A percentile compares a stretch with the other conserved stretches of the same genome.
These are phyloP conservation scores for Punctoribates punctum DNA, from an alignment of 2,888 invertebrate genomes.

Conservation along the genomic window DNA sequence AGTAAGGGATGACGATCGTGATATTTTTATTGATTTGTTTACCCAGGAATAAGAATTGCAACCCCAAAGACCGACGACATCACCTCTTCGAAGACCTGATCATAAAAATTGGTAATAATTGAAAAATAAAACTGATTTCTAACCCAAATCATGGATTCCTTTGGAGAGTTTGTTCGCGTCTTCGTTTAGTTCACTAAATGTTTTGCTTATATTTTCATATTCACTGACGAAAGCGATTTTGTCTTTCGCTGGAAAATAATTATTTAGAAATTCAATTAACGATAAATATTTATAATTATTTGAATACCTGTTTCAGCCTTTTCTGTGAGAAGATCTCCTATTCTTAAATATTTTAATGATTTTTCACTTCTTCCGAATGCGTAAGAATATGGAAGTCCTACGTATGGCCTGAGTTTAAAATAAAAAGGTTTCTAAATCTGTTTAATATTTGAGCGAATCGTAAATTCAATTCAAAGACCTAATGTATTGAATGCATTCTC, in stretches of 20 bases:
- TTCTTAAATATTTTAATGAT: constrained; percentile 37
- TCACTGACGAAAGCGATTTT: constrained; percentile 33
- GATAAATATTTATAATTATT: neutral
- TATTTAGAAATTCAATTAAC: neutral
- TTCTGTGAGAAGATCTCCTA: constrained; percentile 24
- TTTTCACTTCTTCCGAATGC: constrained; percentile 38
- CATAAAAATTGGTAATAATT: neutral
- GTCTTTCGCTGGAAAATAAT: neutral
- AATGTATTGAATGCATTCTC: no score
- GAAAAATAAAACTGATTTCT: neutral
- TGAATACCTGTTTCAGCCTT: constrained; percentile 13
- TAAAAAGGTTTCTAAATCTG: no score
- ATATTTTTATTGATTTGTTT: neutral
- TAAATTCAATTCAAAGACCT: no score
- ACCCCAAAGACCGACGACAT: constrained; percentile 42
- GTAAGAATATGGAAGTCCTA: constrained; percentile 41
- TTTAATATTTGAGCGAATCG: no score
- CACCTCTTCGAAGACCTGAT: constrained; percentile 40
- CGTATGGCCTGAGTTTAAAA: constrained; percentile 37
- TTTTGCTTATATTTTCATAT: constrained; percentile 40
- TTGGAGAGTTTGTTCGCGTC: constrained; percentile 39
- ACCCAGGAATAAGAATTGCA: constrained; percentile 43
- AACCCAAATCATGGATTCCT: constrained; percentile 38
- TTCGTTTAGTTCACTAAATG: constrained; percentile 35
- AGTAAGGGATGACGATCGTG: neutral